Percentiles rank a stretch among this genome's conserved stretches.
Conservation (phyloP, 2,113 vertebrate species). For the Percina caprodes region DNA sequence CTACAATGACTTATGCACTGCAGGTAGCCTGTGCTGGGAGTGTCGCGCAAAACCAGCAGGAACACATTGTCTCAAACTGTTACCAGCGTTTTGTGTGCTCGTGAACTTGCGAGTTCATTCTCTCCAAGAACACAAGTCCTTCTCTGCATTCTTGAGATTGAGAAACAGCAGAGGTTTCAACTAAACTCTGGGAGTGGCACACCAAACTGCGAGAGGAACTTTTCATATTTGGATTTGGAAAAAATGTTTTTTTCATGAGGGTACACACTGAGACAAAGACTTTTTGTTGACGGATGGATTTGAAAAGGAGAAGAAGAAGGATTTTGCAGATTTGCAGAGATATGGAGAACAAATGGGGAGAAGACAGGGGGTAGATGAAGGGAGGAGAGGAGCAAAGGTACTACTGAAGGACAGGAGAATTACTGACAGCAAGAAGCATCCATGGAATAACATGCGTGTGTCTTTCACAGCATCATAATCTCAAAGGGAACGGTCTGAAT, state of each 20-base stretch:
- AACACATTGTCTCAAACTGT: too few relatives aligned
- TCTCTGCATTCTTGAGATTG: too few relatives aligned
- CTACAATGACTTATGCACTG: too few relatives aligned
- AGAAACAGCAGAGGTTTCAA: neutral
- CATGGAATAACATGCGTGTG: neutral
- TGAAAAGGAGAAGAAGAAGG: neutral
- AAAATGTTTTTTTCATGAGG: neutral
- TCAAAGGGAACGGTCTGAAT: slow-evolving; percentile 14
- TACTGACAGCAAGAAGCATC: slow-evolving; percentile 21
- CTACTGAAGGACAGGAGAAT: slow-evolving; percentile 23
- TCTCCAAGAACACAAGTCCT: too few relatives aligned
- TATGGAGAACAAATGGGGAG: slow-evolving; percentile 35
- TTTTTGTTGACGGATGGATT: slow-evolving; percentile 32
- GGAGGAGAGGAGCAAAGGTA: slow-evolving; percentile 16
- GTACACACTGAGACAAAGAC: slow-evolving; percentile 19
- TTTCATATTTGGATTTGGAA: slow-evolving; percentile 10
- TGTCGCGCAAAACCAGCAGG: too few relatives aligned
- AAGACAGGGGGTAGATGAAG: slow-evolving; percentile 7
- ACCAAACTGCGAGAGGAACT: slow-evolving; percentile 28
- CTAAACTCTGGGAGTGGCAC: neutral
- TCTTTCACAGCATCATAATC: neutral
- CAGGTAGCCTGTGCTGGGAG: too few relatives aligned
- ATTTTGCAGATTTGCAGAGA: slow-evolving; percentile 36
- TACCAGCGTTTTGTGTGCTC: too few relatives aligned
- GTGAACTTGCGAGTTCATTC: too few relatives aligned